A percentile compares a stretch with the other conserved stretches of the same genome.
These are phyloP conservation scores for Channa argus DNA, from an alignment of 2,113 vertebrate species.

Conservation along the genomic window DNA sequence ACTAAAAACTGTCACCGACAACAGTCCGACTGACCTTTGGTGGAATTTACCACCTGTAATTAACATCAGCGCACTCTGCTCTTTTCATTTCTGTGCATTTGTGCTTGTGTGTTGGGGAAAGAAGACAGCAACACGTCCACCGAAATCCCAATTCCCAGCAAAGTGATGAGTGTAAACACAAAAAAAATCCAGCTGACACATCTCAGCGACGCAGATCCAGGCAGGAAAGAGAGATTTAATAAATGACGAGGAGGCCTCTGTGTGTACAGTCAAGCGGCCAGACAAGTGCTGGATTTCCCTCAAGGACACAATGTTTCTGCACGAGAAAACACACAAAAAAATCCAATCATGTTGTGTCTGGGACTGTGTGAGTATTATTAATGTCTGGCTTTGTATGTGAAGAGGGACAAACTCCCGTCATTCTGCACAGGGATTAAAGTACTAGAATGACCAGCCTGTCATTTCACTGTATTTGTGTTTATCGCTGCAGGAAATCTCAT, in stretches of 20 bases:
- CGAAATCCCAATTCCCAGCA: constrained; percentile 54
- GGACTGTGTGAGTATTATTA: not conserved
- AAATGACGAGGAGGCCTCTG: constrained; percentile 43
- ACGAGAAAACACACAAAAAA: constrained; percentile 33
- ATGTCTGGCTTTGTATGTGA: not conserved
- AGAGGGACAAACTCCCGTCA: not conserved
- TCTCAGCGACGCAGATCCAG: constrained; percentile 8
- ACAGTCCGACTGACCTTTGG: constrained; percentile 54
- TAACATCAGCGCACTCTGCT: constrained; percentile 26
- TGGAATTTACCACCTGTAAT: constrained; percentile 44
- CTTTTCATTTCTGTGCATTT: constrained; percentile 16
- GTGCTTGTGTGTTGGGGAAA: not conserved
- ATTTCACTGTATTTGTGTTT: not conserved
- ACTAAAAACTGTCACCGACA: constrained; percentile 36
- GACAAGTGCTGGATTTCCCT: constrained; percentile 68
- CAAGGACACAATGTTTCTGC: constrained; percentile 51
- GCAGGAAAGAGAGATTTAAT: constrained; percentile 55
- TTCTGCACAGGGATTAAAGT: not conserved
- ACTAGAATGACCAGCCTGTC: not conserved
- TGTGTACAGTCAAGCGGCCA: constrained; percentile 54
- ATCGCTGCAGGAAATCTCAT: constrained; percentile 3
- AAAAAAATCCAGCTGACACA: constrained; percentile 56
- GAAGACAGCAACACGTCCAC: not conserved
- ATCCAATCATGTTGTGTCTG: constrained; percentile 56
- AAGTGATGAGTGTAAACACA: constrained; percentile 65